These are phyloP conservation scores for Anguilla japonica DNA, from an alignment of 2,113 vertebrate species.

Conservation along the genomic window DNA sequence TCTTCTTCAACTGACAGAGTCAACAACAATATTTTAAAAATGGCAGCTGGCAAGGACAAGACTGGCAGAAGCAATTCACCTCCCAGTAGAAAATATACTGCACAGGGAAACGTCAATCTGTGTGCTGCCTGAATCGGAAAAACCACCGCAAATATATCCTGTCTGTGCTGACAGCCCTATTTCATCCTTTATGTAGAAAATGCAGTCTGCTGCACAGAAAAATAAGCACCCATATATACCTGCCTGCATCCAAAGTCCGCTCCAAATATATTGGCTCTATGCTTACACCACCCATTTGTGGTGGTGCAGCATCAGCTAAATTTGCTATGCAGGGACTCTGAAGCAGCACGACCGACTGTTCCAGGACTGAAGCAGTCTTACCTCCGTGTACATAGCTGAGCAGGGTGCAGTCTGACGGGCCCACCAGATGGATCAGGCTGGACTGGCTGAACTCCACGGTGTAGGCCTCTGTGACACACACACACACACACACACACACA, in stretches of 20 bases:
- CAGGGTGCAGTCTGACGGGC: slow-evolving; percentile 88
- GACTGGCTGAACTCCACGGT: slow-evolving; percentile 93
- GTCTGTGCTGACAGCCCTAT: not conserved
- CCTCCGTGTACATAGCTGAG: slow-evolving; percentile 89
- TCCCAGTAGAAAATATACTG: not conserved
- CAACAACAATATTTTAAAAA: not conserved
- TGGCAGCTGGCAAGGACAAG: not conserved
- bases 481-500: not conserved
- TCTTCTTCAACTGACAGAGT: not conserved
- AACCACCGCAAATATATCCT: not conserved
- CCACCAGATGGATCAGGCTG: slow-evolving; percentile 92
- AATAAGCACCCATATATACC: not conserved
- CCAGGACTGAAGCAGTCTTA: slow-evolving; percentile 58
- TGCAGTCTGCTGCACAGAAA: too few relatives aligned
- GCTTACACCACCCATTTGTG: not conserved
- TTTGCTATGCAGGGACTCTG: not conserved
- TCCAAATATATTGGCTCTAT: not conserved
- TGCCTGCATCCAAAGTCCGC: not conserved
- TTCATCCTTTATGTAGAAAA: not conserved
- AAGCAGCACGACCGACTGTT: not conserved
- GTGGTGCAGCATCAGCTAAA: not conserved
- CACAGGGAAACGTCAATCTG: not conserved
- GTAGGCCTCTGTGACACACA: slow-evolving; percentile 72
- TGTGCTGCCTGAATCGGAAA: not conserved
- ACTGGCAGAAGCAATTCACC: not conserved